Base-by-base conservation (phyloP, 2,113 vertebrate species). In the Pterophyllum scalare region DNA sequence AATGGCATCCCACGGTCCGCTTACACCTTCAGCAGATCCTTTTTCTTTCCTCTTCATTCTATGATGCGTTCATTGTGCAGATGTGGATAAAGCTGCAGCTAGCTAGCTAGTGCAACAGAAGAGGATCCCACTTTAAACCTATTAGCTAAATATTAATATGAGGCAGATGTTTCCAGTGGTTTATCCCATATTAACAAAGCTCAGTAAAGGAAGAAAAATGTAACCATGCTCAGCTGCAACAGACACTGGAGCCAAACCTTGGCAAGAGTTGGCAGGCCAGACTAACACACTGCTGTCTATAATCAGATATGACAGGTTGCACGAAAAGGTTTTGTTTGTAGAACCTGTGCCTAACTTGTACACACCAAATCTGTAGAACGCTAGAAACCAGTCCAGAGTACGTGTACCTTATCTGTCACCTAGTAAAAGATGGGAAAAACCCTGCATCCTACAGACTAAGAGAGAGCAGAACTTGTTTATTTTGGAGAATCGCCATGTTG, bases 241-340 rank as follows among this genome's bases (percentile, higher is more conserved):
- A 65, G 43, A 38, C 35, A 65, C 4, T 0, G 62, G 62, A 1
- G 62, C 13, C 8, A 65, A 43, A 1, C 24, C 15, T 0, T 65
- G 38, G 38, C 14, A 67, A 67, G 43, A 40, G 22, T 49, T 17
- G 4, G 24, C 22, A 46, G 14, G 19, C 14, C 38, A 67, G 62
- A 46, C 15, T 46, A 67, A 67, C 43, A 0, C 62, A 67, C 62
- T 67, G 38, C 22, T 12, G 5, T 28, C 22, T 70, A 49, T 70
- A 70, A 49, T 28, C 40, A 49, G 9, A 19, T 0, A 49, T 67
- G 10, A 67, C 64, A 0, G 0, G 20, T 28, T 43, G 43, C 43
- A 70, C 49, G 26, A 49, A 70, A 28, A 26, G 22, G 3, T 6
- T 49, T 49, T 49, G 28, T 31, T 31, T 70, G 3, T 5, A 20